phyloP scores from a whole-genome alignment of 2,888 invertebrate species.

The Desoria tigrina region DNA sequence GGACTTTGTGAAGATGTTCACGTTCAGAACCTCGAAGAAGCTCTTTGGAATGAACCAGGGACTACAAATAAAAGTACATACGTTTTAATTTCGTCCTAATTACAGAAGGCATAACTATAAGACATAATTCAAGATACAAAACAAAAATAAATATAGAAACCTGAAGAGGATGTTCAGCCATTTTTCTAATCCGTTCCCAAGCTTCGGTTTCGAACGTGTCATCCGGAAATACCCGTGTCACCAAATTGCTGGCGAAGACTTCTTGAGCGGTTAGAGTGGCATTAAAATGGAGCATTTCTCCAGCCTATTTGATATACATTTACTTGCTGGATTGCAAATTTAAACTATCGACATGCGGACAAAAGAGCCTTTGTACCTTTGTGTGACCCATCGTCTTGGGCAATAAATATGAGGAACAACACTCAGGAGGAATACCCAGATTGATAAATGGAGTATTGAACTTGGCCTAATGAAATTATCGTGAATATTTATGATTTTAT shows the following conservation, averaged over 20 bases:
- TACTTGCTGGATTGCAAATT: not conserved
- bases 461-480: conserved; percentile 66
- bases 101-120: too few species aligned
- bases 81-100: too few species aligned
- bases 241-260: conserved; percentile 73
- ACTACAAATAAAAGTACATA: too few species aligned
- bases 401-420: conserved; percentile 81
- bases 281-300: conserved; percentile 65
- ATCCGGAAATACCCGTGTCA: conserved; percentile 73
- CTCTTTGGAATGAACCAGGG: conserved; percentile 70
- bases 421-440: conserved; percentile 83
- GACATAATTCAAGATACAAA: too few species aligned
- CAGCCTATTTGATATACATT: conserved; percentile 58
- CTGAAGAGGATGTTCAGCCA: too few species aligned
- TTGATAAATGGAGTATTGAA: conserved; percentile 85
- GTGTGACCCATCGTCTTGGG: conserved; percentile 78
- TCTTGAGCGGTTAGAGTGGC: conserved; percentile 75
- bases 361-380: too few species aligned
- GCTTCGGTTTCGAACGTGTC: conserved; percentile 64
- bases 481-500: too few species aligned
- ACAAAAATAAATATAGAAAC: too few species aligned
- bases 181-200: conserved; percentile 56
- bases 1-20: conserved; percentile 65
- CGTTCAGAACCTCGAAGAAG: conserved; percentile 66
- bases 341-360: too few species aligned